Percentiles rank a stretch among this genome's conserved stretches.
These are phyloP conservation scores for Brachionus paranguensis DNA, from an alignment of 1,140 invertebrate species.

Conservation along the genomic window DNA sequence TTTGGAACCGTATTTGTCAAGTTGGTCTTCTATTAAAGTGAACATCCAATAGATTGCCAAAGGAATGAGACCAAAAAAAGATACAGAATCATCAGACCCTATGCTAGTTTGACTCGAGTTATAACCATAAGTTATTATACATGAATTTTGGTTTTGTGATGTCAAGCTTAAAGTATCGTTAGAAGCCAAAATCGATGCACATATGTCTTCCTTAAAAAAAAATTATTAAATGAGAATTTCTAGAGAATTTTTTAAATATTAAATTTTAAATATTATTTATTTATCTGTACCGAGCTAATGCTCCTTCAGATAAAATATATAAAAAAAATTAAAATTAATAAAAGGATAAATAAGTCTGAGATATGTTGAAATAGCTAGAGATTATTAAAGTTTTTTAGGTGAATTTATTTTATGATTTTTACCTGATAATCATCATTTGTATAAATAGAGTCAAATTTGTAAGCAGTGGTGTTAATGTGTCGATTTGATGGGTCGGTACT, in stretches of 20 bases:
- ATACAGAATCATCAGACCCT: neutral
- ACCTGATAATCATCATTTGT: neutral
- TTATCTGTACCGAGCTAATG: too few species aligned
- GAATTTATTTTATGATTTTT: neutral
- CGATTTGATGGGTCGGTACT: neutral
- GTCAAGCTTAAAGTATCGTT: neutral
- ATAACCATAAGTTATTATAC: neutral
- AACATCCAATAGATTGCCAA: slow-evolving; percentile 6
- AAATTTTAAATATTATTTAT: too few species aligned
- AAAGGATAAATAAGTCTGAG: too few species aligned
- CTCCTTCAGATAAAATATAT: too few species aligned
- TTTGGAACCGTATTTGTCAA: neutral
- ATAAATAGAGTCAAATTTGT: slow-evolving; percentile 8
- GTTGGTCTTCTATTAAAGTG: neutral
- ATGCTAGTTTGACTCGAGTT: neutral
- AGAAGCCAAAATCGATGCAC: neutral
- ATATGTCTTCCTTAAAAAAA: neutral
- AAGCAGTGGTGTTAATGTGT: neutral
- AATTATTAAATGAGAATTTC: neutral
- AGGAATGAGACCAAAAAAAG: neutral
- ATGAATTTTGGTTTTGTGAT: neutral
- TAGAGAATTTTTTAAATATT: neutral
- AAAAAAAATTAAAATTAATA: too few species aligned
- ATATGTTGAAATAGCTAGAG: too few species aligned
- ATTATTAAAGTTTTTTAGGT: neutral